Percentiles rank a stretch among this genome's conserved stretches.
phyloP scores from a whole-genome alignment of 2,888 invertebrate genomes.

The Morpho deidamia region DNA sequence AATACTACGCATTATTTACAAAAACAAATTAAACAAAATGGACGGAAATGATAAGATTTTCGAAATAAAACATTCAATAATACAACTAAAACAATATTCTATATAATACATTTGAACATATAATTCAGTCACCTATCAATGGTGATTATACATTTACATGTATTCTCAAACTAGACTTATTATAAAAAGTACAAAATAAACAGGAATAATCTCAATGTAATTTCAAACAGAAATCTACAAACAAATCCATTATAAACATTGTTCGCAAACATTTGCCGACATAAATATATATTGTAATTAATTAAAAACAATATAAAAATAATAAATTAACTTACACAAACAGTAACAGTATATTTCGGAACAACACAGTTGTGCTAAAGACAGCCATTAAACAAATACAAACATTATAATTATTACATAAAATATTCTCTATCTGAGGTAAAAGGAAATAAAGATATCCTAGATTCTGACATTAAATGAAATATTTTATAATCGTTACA shows the following conservation, averaged over 20 bases:
- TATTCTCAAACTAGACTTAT: slow-evolving; percentile 42
- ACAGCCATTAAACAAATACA: slow-evolving; percentile 19
- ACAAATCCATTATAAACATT: slow-evolving; percentile 31
- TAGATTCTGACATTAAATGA: slow-evolving; percentile 59
- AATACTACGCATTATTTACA: slow-evolving; percentile 33
- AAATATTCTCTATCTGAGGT: slow-evolving; percentile 48
- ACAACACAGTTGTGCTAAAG: slow-evolving; percentile 48
- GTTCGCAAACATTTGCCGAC: slow-evolving; percentile 27
- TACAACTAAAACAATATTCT: slow-evolving; percentile 30
- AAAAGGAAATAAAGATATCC: slow-evolving; percentile 51
- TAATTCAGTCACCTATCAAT: slow-evolving; percentile 9
- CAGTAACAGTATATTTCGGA: slow-evolving; percentile 39
- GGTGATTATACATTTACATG: slow-evolving; percentile 6
- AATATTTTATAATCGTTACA: slow-evolving; percentile 36
- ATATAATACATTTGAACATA: slow-evolving; percentile 44
- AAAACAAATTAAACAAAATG: slow-evolving; percentile 46
- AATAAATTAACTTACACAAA: slow-evolving; percentile 47
- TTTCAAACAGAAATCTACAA: slow-evolving; percentile 57
- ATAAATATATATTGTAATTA: slow-evolving; percentile 27
- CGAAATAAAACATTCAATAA: slow-evolving; percentile 33
- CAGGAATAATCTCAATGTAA: slow-evolving; percentile 73
- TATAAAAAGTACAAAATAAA: slow-evolving; percentile 65
- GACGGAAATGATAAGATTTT: slow-evolving; percentile 75
- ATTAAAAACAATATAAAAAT: slow-evolving; percentile 46
- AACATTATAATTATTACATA: slow-evolving; percentile 25